Base-by-base conservation (phyloP, 2,888 invertebrate species). In the Chirona hameri region DNA sequence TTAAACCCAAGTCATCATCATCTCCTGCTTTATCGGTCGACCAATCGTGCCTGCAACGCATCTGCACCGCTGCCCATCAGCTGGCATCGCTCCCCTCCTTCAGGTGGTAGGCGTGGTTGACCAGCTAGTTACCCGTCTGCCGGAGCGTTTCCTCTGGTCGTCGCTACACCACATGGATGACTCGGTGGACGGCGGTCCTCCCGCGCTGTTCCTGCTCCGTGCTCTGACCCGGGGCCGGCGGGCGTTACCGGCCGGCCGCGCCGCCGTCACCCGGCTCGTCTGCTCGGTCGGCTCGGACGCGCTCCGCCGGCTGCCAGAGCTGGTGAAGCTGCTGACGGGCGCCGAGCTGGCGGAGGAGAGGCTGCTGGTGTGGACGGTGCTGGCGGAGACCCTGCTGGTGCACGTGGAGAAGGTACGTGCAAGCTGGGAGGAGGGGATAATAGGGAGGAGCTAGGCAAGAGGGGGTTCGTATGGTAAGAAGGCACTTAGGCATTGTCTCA, bases 191-290 rank as follows among this genome's bases (percentile, higher is more conserved):
- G 39, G 76, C 76, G 76, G 76, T 9, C 1, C 76, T 24, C 76
- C 76, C 0, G 76, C 76, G 24, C 76, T 76, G 10, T 76, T 39
- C 46, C 76, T 76, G 76, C 76, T 76, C 46, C 76, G 76, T 39
- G 21, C 76, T 39, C 76, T 76, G 24, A 39, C 39, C 46, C 76
- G 76, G 24, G 21, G 24, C 7, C 27, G 46, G 18, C 24, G 76
- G 46, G 24, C 24, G 24, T 39, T 0, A 14, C 24, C 76, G 24
- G 10, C 46, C 7, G 76, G 18, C 39, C 10, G 65, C 27, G 65
- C 10, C 27, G 46, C 76, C 9, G 46, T 76, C 46, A 3, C 31
- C 21, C 76, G 46, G 7, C 76, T 76, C 46, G 76, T 76, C 21
- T 10, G 39, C 10, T 5, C 76, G 7, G 24, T 39, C 24, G 76